Evolutionary conservation across 2,113 vertebrate species (phyloP).

Genomic region (Emydura subglobosa): DNA sequence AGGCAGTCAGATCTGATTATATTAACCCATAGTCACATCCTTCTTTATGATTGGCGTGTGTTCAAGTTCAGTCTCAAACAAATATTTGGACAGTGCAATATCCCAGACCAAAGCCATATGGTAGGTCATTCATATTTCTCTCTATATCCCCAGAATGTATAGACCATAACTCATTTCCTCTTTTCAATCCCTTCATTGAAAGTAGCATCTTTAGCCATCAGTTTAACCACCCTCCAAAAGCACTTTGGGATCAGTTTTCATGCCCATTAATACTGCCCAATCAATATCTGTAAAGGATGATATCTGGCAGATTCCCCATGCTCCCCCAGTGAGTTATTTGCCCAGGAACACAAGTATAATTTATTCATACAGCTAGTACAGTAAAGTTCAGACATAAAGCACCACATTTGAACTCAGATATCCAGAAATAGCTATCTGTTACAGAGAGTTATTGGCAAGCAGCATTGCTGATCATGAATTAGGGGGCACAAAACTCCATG

Average conservation of each 20-base stretch:
- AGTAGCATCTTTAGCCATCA: background rate
- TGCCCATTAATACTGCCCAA: background rate
- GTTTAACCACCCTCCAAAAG: background rate
- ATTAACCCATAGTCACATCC: background rate
- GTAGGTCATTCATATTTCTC: background rate
- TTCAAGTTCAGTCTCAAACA: background rate
- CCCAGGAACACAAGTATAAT: background rate
- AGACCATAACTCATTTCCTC: fast-evolving
- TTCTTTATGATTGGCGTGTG: background rate
- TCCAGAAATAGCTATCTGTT: constrained; percentile 41
- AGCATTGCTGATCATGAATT: background rate
- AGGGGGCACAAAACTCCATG: background rate
- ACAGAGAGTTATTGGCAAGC: background rate
- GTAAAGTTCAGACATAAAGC: background rate
- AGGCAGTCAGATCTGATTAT: background rate
- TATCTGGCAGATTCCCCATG: background rate
- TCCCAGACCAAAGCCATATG: background rate
- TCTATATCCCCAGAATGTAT: background rate
- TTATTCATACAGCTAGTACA: background rate
- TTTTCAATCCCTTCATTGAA: background rate
- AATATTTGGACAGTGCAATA: background rate
- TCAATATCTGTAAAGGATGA: background rate
- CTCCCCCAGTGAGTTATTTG: background rate
- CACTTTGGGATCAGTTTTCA: background rate
- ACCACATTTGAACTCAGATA: background rate